Evolutionary conservation across 37 sponge, comb jelly and placozoan species (phyloP).

Genomic region (Hormiphora californensis): DNA sequence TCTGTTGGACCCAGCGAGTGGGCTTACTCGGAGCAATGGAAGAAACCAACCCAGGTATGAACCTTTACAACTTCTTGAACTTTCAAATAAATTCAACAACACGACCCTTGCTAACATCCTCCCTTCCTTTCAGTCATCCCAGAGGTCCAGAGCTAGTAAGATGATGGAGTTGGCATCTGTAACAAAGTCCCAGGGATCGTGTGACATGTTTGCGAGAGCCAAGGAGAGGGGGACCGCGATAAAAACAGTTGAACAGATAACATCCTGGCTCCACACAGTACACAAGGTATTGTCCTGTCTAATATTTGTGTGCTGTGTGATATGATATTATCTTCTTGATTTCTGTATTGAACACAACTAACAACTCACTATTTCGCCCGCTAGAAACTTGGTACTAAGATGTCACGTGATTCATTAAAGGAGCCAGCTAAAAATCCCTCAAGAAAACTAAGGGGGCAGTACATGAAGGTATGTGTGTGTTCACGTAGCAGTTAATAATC

Average conservation of each 20-base stretch:
- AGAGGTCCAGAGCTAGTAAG: slow-evolving; percentile 8
- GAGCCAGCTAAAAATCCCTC: slow-evolving; percentile 19
- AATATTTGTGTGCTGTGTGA: not conserved
- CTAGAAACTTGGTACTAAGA: slow-evolving; percentile 29
- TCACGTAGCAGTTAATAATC: no score
- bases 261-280: not conserved
- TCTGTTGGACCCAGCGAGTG: slow-evolving; percentile 22
- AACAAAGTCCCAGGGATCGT: slow-evolving; percentile 16
- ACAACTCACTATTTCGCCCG: not conserved
- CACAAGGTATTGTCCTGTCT: not conserved
- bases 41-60: not conserved
- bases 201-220: not conserved
- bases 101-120: not conserved
- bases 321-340: not conserved
- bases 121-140: slow-evolving; percentile 11
- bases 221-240: slow-evolving; percentile 10
- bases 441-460: not conserved
- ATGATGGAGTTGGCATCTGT: slow-evolving; percentile 38
- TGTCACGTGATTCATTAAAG: slow-evolving; percentile 3
- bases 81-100: not conserved
- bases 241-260: not conserved
- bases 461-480: slow-evolving; percentile 14
- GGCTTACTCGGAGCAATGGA: slow-evolving; percentile 37
- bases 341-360: not conserved
- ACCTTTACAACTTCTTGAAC: not conserved